phyloP scores from a whole-genome alignment of 2,888 invertebrate genomes.

The Protophormia terraenovae region DNA sequence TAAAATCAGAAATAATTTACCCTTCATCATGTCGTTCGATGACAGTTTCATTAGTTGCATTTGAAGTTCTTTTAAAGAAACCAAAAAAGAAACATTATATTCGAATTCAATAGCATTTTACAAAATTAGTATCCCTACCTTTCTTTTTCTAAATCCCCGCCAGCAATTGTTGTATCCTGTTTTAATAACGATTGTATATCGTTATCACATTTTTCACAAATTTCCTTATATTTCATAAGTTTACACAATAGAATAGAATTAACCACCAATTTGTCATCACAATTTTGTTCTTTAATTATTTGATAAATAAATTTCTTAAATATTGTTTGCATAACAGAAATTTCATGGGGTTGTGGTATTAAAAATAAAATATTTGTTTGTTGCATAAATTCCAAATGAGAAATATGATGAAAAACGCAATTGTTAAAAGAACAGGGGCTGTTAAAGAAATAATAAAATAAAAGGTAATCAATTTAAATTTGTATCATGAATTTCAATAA shows the following conservation, averaged over 20 bases:
- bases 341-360: neutral
- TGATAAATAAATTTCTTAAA: slow-evolving; percentile 31
- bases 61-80: neutral
- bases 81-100: neutral
- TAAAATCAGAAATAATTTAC: too few relatives aligned
- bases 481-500: too few relatives aligned
- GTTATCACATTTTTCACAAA: slow-evolving; percentile 32
- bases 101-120: neutral
- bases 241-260: neutral
- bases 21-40: neutral
- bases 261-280: neutral
- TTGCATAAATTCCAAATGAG: slow-evolving; percentile 10
- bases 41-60: neutral
- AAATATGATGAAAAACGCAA: slow-evolving; percentile 26
- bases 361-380: slow-evolving; percentile 9
- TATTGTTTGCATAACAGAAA: neutral
- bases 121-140: neutral
- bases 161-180: neutral
- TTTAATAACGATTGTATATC: neutral
- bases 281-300: neutral
- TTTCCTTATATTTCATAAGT: neutral
- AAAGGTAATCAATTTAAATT: neutral
- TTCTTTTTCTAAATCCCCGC: neutral
- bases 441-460: neutral
- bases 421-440: neutral